Evolutionary conservation across 92 coral and sea anemone genomes (phyloP), one percentile per base, ranked within the genome.

Genomic region (Phenganax stokvisi): DNA sequence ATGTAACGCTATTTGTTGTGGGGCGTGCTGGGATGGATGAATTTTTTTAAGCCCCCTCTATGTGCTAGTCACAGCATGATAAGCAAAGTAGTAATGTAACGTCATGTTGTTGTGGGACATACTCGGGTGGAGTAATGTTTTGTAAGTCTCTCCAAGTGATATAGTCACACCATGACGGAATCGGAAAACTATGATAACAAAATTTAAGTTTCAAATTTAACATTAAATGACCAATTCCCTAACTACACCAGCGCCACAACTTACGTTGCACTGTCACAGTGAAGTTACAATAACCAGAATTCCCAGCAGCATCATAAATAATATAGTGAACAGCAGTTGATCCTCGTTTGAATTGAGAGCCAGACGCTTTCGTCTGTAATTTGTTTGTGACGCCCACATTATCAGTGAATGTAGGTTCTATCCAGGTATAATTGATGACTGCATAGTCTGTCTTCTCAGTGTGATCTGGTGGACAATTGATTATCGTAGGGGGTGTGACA

Each of bases 241-340:
- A 31, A n/a, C 9, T 15, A 56, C 7, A 76, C 20, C 47, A 37
- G 47, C 12, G 53, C 27, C 58, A 51, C 7, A 76, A 65, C 83
- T 72, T 79, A 96, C 99, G 82, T 56, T 89, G 84, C 2, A 92
- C 77, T 12, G 97, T 88, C 25, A 96, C 84, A 71, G 76, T 84
- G 84, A 96, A 96, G 54, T 69, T 74, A 63, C 99, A 96, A 51
- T 83, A 71, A 4, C 75, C 96, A 9, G 85, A 85, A 80, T 92
- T 92, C 6, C 96, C 92, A 54, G 99, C 90, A 7, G 90, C 92
- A 80, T 96, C 99, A 8, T 83, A 70, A 52, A 93, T 97, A 16
- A 85, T 81, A 47, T 96, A 96, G 10, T 81, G 94, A n/a, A 96
- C 91, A 20, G 91, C 54, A 13, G 99, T 85, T 60, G 97, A 85